A percentile compares a stretch with the other conserved stretches of the same genome.
phyloP scores from a whole-genome alignment of 2,888 invertebrate genomes.

The Tromatobia lineatoria region DNA sequence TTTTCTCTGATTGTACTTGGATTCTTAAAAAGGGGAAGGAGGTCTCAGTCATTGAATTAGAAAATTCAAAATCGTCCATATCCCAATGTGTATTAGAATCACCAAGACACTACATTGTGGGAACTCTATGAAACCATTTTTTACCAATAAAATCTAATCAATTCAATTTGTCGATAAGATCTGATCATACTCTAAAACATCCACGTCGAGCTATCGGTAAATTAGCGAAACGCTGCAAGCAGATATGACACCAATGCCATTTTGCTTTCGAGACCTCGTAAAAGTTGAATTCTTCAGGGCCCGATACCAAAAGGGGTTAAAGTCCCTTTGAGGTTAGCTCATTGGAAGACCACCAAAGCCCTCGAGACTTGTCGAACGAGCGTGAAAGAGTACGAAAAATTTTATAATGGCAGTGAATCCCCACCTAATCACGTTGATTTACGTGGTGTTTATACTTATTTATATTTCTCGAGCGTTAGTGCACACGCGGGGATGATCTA shows the following conservation, averaged over 20 bases:
- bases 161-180: too few relatives aligned
- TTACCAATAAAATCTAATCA: too few relatives aligned
- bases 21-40: background rate
- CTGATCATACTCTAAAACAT: too few relatives aligned
- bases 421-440: slow-evolving; percentile 82
- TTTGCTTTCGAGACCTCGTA: background rate
- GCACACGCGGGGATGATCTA: slow-evolving; percentile 83
- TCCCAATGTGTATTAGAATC: too few relatives aligned
- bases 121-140: too few relatives aligned
- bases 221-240: background rate
- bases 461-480: slow-evolving; percentile 83
- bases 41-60: too few relatives aligned
- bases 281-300: background rate
- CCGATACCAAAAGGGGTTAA: background rate
- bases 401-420: slow-evolving; percentile 75
- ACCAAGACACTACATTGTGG: too few relatives aligned
- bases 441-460: slow-evolving; percentile 84
- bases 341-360: background rate
- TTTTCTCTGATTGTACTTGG: background rate
- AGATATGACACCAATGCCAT: background rate
- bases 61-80: too few relatives aligned
- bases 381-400: slow-evolving; percentile 61
- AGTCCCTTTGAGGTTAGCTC: background rate
- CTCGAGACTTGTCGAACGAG: slow-evolving; percentile 29
- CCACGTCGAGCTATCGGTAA: background rate